A percentile compares a stretch with the other conserved stretches of the same genome.
phyloP scores from a whole-genome alignment of 2,888 invertebrate species.

The Flabesymbios commensalis region DNA sequence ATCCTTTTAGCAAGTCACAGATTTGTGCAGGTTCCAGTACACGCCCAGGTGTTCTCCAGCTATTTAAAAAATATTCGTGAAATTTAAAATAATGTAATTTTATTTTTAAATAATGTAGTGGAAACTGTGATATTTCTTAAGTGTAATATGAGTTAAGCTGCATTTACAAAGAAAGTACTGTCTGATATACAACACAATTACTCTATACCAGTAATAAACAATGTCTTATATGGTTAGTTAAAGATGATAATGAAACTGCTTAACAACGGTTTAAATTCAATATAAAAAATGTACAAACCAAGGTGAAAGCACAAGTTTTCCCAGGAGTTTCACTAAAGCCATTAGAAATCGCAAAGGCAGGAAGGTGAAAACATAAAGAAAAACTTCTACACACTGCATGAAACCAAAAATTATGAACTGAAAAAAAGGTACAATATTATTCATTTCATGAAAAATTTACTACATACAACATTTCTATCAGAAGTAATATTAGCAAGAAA shows the following conservation, averaged over 20 bases:
- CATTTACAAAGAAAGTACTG: no score
- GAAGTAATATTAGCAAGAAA: no score
- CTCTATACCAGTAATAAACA: no score
- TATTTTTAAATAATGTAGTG: background rate
- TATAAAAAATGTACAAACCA: conserved; percentile 67
- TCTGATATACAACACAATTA: no score
- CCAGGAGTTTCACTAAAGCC: conserved; percentile 76
- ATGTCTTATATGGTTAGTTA: no score
- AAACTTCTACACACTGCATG: conserved; percentile 87
- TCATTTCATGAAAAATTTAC: conserved; percentile 50
- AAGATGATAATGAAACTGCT: no score
- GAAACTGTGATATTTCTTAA: no score
- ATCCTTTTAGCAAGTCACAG: conserved; percentile 95
- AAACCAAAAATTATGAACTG: conserved; percentile 60
- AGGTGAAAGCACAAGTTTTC: conserved; percentile 34
- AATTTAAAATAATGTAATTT: background rate
- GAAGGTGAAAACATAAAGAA: conserved; percentile 96
- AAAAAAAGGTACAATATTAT: conserved; percentile 80
- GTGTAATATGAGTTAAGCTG: no score
- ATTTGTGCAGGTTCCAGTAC: conserved; percentile 68
- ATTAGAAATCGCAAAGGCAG: conserved; percentile 88
- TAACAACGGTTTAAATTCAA: no score
- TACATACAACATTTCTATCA: conserved; percentile 7
- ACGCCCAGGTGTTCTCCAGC: conserved; percentile 17
- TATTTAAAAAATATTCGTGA: conserved; percentile 12